Base-by-base conservation (phyloP, 2,113 vertebrate genomes). In the Alethe castanea region DNA sequence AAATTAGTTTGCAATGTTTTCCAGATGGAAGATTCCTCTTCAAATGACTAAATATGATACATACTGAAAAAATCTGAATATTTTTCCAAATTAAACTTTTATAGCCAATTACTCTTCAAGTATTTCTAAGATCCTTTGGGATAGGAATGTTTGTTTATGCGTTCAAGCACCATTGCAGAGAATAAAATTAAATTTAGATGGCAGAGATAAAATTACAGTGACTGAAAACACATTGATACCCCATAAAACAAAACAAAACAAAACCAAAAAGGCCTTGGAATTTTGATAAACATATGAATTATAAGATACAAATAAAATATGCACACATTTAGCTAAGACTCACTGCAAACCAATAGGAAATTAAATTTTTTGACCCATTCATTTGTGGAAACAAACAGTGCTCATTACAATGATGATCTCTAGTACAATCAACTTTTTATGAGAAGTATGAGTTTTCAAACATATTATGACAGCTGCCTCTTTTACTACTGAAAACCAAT, bases 31-130 rank as follows among this genome's bases (percentile, higher is more conserved):
- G 25, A 81, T 57, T 80, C 23, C 20, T 52, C 52, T 87, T 86
- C 76, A 78, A 24, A n/a, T 69, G 61, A 48, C 23, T 91, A 80
- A 92, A 89, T 84, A 31, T 19, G 45, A 56, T 59, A 61, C 25
- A 79, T 14, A 35, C 26, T 85, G 44, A 48, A 81, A 85, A 88
- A 72, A 31, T 48, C n/a, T 38, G 61, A 91, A 33, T 91, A 89
- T 92, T 79, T 87, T 36, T 91, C 29, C 59, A 88, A 96, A 94
- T 92, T 65, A 66, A 84, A 69, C 20, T 84, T 95, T 78, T 83
- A 82, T 77, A 88, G 47, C 19, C 15, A 86, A 89, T 86, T 94
- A 83, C 64, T 89, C 1, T 1, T 53, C 47, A 86, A 83, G 33
- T 84, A 62, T 79, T 65, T 88, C 42, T 35, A 33, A 73, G n/a